These are phyloP conservation scores for Rhopilema esculentum DNA, from an alignment of 30 jellyfish, hydroid and myxozoan genomes.

Conservation along the genomic window DNA sequence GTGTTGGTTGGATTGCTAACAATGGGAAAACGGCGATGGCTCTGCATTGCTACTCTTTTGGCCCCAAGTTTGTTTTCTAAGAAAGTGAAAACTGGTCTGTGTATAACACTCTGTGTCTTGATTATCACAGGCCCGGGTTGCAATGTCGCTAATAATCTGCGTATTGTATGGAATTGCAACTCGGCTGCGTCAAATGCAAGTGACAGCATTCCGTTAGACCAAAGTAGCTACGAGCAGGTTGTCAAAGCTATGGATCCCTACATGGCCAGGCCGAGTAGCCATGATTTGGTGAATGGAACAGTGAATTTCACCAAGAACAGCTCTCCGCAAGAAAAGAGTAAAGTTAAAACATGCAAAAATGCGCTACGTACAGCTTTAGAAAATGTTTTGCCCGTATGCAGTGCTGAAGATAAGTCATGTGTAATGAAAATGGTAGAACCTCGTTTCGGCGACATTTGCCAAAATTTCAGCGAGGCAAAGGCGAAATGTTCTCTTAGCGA, in stretches of 20 bases:
- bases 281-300: background rate
- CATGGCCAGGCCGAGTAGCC: background rate
- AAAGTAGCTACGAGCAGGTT: background rate
- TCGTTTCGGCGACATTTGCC: constrained; percentile 46
- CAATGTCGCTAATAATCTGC: constrained; percentile 55
- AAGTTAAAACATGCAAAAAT: background rate
- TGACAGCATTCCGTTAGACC: background rate
- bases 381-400: constrained; percentile 21
- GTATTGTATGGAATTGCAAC: constrained; percentile 48
- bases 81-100: constrained; percentile 63
- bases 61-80: constrained; percentile 80
- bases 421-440: constrained; percentile 12
- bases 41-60: constrained; percentile 74
- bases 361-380: background rate
- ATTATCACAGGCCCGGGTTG: constrained; percentile 85
- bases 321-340: background rate
- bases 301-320: background rate
- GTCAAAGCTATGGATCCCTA: background rate
- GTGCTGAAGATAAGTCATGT: constrained; percentile 20
- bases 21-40: constrained; percentile 56
- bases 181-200: constrained; percentile 10
- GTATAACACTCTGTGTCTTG: constrained; percentile 50
- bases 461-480: constrained; percentile 24
- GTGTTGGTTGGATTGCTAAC: constrained; percentile 74
- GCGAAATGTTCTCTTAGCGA: background rate